Evolutionary conservation across 35 echinoderm and acorn worm genomes (phyloP), one percentile per base, ranked within the genome.

Genomic region (Chiridota heheva): DNA sequence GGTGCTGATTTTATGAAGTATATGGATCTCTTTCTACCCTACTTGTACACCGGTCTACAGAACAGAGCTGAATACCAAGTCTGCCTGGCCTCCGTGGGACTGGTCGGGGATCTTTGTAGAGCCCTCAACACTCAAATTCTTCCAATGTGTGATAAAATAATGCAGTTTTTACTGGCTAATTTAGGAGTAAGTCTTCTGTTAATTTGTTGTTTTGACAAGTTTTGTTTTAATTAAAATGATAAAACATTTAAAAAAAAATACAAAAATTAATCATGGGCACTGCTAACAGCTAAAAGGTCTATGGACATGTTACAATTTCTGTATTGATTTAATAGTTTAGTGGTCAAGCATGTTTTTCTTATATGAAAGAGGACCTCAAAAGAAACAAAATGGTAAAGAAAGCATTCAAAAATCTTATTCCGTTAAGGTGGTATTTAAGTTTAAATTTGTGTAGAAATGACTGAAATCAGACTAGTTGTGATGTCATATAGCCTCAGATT

Each of bases 21-120:
- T 58, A 83, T 92, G 95, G 84, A 91, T 7, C 60, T 41, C 49
- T 98, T 98, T 69, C 70, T 79, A 41, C 72, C 66, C 18, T 75
- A 72, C 46, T 74, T 98, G 1, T 79, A 75, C 57, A 53, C 65
- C 0, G 89, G 89, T 6, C 56, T 98, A 38, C 72, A 83, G 42
- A 98, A 98, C 66, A 63, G 68, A 35, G 80, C 81, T 5, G 95
- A 98, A 46, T 92, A 91, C 60, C 89, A 91, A 39, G 95, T 98
- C 48, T 98, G 95, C 40, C 62, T 98, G 35, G 95, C 89, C 2
- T 88, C 95, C 0, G 89, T 98, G 1, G 95, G 95, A 18, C 67
- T 98, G 5, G 89, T 98, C 5, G 95, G 95, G 5, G 95, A 98
- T 42, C 76, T 98, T 29, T 91, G 95, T 45, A 60, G 95, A 36